Evolutionary conservation across 2,113 vertebrate genomes (phyloP), one percentile per base, ranked within the genome.

Genomic region (Anser cygnoides): DNA sequence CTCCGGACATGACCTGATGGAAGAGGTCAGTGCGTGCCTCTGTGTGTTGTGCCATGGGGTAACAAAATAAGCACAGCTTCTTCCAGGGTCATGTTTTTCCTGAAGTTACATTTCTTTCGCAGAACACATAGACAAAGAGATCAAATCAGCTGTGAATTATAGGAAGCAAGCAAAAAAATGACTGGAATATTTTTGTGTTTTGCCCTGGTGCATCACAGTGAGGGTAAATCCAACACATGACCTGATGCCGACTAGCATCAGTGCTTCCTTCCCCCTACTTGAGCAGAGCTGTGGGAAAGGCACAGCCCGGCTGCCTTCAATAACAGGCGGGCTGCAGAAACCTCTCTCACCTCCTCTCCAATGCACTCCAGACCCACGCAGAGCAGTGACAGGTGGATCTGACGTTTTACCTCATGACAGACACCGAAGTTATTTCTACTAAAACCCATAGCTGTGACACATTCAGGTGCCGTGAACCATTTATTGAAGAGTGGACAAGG

Each of bases 21-120:
- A 55, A 70, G 33, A 77, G n/a, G 44, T 49, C 4, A 1, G 66
- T 0, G 13, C 6, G 17, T 0, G 4, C 31, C 41, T 50, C 6
- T 2, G 2, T 15, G 21, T 20, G 21, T 22, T 50, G 58, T 21
- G 49, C 31, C 4, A 0, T 35, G 17, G 23, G 4, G 35, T 17
- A 61, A 52, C 5, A 77, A 77, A 87, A 84, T 13, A 49, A 92
- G 62, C 20, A 29, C 54, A 66, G 7, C 25, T n/a, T 74, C 37
- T 87, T 74, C 39, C 62, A 65, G 31, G 31, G 28, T 58, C 13
- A 1, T 55, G 4, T 16, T 78, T 75, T 13, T 41, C 31, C 16
- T 8, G 6, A 58, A 68, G 49, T 72, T 67, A 3, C 52, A n/a
- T 65, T 82, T 88, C 17, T 76, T 57, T 72, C 29, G 14, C 26